Percentiles rank a stretch among this genome's conserved stretches.
These are phyloP conservation scores for Baccha elongata DNA, from an alignment of 2,888 invertebrate species.

Conservation along the genomic window DNA sequence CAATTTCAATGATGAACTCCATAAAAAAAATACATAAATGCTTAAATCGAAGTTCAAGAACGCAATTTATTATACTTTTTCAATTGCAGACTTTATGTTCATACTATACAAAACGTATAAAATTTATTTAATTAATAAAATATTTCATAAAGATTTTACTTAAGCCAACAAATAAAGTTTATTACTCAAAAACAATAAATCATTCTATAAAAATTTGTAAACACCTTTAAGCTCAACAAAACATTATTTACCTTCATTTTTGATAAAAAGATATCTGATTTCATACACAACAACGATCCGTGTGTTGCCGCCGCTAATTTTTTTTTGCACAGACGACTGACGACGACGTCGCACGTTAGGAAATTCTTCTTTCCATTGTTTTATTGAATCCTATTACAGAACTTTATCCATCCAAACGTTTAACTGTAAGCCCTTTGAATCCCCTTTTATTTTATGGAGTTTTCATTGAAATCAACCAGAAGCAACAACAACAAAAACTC, in stretches of 20 bases:
- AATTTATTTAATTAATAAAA: background rate
- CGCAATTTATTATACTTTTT: too few species aligned
- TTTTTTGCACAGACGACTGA: background rate
- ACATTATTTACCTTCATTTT: background rate
- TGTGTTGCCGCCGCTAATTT: too few species aligned
- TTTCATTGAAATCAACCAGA: constrained; percentile 33
- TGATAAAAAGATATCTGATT: background rate
- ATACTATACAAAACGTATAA: background rate
- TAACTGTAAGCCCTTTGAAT: constrained; percentile 34
- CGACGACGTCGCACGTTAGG: background rate
- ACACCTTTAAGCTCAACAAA: constrained; percentile 2
- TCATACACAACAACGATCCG: background rate
- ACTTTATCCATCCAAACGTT: constrained; percentile 34
- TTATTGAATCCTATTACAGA: constrained; percentile 17
- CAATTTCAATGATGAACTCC: too few species aligned
- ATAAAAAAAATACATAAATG: too few species aligned
- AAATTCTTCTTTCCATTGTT: constrained; percentile 9
- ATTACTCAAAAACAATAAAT: background rate
- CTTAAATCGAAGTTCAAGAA: background rate
- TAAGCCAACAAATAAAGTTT: constrained; percentile 1
- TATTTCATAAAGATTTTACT: background rate
- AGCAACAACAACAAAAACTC: constrained; percentile 8
- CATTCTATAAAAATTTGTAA: background rate
- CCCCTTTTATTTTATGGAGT: constrained; percentile 33
- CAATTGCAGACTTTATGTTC: background rate